Conservation (phyloP, 2,797 vertebrate genomes). For the Botia kubotai region DNA sequence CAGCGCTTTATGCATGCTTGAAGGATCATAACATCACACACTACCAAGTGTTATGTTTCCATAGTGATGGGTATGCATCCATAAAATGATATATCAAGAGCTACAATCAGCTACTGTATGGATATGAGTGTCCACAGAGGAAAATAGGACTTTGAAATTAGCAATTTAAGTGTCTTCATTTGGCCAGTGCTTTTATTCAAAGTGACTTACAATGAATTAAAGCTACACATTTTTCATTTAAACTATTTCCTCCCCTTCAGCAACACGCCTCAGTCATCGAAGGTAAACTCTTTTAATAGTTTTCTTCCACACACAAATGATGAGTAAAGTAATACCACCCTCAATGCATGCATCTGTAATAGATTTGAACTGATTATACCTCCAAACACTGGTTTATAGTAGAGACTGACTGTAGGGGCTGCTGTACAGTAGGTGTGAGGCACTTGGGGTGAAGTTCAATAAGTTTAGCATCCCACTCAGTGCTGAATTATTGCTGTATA, state of each 20-base stretch:
- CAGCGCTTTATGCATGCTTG: too few species aligned
- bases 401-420: not conserved
- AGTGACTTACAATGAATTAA: not conserved
- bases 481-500: not conserved
- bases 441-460: not conserved
- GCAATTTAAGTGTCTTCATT: too few species aligned
- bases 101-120: too few species aligned
- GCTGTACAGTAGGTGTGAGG: not conserved
- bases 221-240: not conserved
- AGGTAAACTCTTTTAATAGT: not conserved
- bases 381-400: not conserved
- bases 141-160: too few species aligned
- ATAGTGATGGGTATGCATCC: too few species aligned
- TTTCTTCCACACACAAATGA: not conserved
- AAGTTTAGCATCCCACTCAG: constrained; percentile 7
- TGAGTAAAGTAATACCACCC: not conserved
- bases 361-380: not conserved
- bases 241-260: not conserved
- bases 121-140: too few species aligned
- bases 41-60: too few species aligned
- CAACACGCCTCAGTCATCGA: not conserved
- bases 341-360: not conserved
- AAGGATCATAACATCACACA: too few species aligned
- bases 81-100: too few species aligned
- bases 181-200: too few species aligned